These are phyloP conservation scores for Chionodraco myersi DNA, from an alignment of 2,113 vertebrate species.

Conservation along the genomic window DNA sequence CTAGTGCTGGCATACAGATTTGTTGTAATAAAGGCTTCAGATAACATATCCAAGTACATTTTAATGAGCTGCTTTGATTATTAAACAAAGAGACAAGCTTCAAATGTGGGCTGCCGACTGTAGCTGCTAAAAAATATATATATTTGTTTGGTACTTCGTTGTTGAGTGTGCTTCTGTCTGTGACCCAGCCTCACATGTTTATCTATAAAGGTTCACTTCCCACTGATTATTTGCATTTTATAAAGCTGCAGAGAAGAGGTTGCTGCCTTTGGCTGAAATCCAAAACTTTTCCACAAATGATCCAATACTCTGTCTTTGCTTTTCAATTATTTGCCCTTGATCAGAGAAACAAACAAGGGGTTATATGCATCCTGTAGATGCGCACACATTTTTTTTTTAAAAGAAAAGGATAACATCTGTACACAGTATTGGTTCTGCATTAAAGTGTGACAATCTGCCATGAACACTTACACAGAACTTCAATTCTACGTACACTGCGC, in stretches of 20 bases:
- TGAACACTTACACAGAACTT: conserved; percentile 1
- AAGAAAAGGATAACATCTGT: neutral
- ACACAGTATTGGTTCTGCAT: neutral
- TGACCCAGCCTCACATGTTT: conserved; percentile 36
- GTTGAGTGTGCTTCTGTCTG: conserved; percentile 36
- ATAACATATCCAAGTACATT: conserved; percentile 19
- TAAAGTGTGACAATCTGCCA: neutral
- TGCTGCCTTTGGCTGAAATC: conserved; percentile 56
- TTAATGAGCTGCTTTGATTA: conserved; percentile 27
- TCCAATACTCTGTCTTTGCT: conserved; percentile 29
- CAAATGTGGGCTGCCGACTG: conserved; percentile 11
- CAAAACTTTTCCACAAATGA: conserved; percentile 30
- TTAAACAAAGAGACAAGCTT: conserved; percentile 22
- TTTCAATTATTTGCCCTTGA: conserved; percentile 37
- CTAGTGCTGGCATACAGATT: conserved; percentile 9
- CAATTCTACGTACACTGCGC: neutral
- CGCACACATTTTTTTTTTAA: neutral
- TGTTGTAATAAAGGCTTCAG: conserved; percentile 32
- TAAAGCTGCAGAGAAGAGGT: conserved; percentile 21
- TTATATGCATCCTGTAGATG: conserved; percentile 9
- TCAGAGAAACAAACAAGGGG: conserved; percentile 19
- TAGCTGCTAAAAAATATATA: conserved; percentile 2
- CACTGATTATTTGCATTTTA: conserved; percentile 59
- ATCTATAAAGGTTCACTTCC: conserved; percentile 46
- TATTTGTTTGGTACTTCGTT: neutral